These are phyloP conservation scores for Smutsia gigantea DNA, from an alignment of 2,797 vertebrate genomes.

Conservation along the genomic window DNA sequence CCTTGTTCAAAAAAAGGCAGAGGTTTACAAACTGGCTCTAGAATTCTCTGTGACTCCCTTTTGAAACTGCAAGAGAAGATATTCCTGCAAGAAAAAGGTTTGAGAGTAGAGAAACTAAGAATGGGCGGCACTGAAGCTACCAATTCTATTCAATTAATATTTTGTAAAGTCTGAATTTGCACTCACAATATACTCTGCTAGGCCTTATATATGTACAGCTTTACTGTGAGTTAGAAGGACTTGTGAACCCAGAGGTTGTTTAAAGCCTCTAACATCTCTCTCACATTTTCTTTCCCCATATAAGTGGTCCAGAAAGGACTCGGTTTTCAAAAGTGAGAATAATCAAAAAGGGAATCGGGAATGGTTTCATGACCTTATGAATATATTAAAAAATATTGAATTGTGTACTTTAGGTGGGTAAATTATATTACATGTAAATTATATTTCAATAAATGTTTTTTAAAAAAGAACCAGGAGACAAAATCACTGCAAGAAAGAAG, in stretches of 20 bases:
- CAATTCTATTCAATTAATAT: background rate
- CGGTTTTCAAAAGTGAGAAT: background rate
- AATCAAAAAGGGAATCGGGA: background rate
- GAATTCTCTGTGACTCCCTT: background rate
- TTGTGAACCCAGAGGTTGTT: background rate
- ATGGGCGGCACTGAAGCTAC: background rate
- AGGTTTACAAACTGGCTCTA: background rate
- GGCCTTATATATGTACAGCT: background rate
- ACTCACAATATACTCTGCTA: background rate
- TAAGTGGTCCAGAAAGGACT: background rate
- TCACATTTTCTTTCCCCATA: background rate
- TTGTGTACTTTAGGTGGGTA: background rate
- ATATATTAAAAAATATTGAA: background rate
- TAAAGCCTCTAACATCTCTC: background rate
- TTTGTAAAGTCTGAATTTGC: background rate
- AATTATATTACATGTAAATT: background rate
- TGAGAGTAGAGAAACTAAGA: background rate
- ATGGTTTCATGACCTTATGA: background rate
- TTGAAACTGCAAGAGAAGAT: background rate
- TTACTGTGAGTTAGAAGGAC: background rate
- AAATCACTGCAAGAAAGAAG: conserved; percentile 22
- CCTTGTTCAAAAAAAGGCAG: background rate
- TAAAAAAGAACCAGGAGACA: background rate
- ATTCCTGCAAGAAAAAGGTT: background rate
- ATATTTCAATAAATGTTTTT: background rate